Percentiles rank a stretch among this genome's conserved stretches.
Conservation (phyloP, 2,797 vertebrate genomes). For the Falco berigora region DNA sequence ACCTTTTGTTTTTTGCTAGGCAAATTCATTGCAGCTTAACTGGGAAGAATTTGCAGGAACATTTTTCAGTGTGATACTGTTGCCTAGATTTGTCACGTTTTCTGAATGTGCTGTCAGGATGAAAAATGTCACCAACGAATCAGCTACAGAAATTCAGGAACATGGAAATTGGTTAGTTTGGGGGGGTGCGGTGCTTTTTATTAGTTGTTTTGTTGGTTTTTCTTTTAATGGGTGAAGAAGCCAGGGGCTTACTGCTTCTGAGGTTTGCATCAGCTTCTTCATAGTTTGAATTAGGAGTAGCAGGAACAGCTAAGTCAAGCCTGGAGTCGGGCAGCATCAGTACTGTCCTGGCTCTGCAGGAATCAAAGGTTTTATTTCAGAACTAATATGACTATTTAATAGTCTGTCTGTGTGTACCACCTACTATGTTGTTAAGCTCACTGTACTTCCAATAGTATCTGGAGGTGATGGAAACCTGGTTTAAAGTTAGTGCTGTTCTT, state of each 20-base stretch:
- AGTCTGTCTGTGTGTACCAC: not conserved
- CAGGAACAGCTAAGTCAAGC: not conserved
- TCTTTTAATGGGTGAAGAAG: not conserved
- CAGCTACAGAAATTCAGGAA: conserved; percentile 31
- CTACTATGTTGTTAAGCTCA: not conserved
- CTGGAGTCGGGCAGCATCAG: not conserved
- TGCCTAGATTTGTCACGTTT: conserved; percentile 42
- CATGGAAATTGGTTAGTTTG: not conserved
- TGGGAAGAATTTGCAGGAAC: conserved; percentile 23
- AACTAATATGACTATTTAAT: not conserved
- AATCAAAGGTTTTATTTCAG: not conserved
- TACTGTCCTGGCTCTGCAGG: not conserved
- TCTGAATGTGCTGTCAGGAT: conserved; percentile 54
- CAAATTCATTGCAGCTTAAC: conserved; percentile 57
- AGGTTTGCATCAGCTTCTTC: not conserved
- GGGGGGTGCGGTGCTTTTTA: fast-evolving
- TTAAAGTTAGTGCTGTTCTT: not conserved
- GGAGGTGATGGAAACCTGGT: not conserved
- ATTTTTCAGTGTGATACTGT: conserved; percentile 50
- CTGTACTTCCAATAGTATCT: not conserved
- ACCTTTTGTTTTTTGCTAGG: conserved; percentile 42
- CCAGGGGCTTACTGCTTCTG: not conserved
- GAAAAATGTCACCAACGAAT: conserved; percentile 48
- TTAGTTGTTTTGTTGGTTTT: too few species aligned
- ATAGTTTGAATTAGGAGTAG: not conserved